These are phyloP conservation scores for Tachina grossa DNA, from an alignment of 2,888 invertebrate species.

Conservation along the genomic window DNA sequence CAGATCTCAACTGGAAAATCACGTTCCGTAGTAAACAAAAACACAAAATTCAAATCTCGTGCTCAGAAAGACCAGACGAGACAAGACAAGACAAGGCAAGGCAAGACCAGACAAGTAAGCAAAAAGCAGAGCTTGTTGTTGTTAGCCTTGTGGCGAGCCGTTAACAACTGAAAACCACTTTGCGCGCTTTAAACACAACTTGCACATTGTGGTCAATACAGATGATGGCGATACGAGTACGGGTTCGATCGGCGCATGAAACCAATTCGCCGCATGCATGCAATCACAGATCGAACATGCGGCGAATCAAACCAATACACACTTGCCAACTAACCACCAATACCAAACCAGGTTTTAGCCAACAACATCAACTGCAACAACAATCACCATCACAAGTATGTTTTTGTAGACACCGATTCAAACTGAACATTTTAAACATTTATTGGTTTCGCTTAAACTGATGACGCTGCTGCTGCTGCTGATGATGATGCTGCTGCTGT, in stretches of 20 bases:
- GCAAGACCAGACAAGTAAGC: constrained; percentile 46
- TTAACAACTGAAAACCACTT: constrained; percentile 84
- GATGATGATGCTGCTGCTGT: constrained; percentile 12
- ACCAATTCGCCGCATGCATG: constrained; percentile 69
- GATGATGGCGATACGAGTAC: constrained; percentile 55
- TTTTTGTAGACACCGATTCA: constrained; percentile 35
- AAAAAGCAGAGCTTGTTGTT: constrained; percentile 76
- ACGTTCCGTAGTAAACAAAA: constrained; percentile 72
- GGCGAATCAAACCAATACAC: constrained; percentile 49
- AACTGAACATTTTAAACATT: constrained; percentile 53
- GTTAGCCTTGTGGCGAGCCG: constrained; percentile 83
- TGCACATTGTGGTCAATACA: constrained; percentile 75
- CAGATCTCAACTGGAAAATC: constrained; percentile 72
- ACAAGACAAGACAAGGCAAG: constrained; percentile 5
- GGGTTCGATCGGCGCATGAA: constrained; percentile 60
- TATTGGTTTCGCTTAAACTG: constrained; percentile 62
- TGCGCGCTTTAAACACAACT: constrained; percentile 80
- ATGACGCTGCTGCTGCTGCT: constrained; percentile 31
- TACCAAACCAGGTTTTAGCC: constrained; percentile 53
- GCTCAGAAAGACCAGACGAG: constrained; percentile 45
- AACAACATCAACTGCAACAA: constrained; percentile 15
- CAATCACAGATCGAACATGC: constrained; percentile 67
- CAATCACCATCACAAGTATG: background rate
- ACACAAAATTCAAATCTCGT: constrained; percentile 62
- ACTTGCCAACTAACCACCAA: constrained; percentile 25